These are phyloP conservation scores for Ploceus nigricollis DNA, from an alignment of 2,113 vertebrate genomes.

Conservation along the genomic window DNA sequence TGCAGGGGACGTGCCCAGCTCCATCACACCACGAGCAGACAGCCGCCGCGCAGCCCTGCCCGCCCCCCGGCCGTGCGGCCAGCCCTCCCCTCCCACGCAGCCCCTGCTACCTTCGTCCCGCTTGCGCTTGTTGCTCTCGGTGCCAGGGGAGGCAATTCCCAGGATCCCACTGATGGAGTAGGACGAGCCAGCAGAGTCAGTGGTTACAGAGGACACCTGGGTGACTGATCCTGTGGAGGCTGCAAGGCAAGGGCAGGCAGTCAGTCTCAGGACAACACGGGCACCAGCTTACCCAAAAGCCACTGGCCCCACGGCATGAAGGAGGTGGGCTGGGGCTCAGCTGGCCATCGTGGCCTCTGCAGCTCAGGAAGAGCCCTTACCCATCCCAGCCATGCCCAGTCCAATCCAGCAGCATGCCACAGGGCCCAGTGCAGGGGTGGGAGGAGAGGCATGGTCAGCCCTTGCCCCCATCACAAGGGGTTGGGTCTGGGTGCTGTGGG, in stretches of 20 bases:
- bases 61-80: rapidly evolving
- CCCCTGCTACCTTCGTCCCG: constrained; percentile 88
- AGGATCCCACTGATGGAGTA: constrained; percentile 98
- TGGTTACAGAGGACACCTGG: constrained; percentile 91
- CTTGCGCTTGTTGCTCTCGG: constrained; percentile 93
- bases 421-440: not conserved
- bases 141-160: constrained; percentile 89
- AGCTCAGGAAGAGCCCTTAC: rapidly evolving
- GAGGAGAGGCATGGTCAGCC: rapidly evolving
- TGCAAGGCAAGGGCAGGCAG: constrained; percentile 53
- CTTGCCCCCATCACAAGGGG: rapidly evolving
- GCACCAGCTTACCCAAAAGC: no score
- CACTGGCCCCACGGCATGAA: rapidly evolving
- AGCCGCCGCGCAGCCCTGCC: rapidly evolving
- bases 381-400: not conserved
- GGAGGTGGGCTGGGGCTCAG: rapidly evolving
- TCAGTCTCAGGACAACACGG: rapidly evolving
- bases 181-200: constrained; percentile 91
- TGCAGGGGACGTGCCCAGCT: rapidly evolving
- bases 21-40: rapidly evolving
- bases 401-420: not conserved
- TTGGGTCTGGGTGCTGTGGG: rapidly evolving
- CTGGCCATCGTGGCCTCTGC: not conserved
- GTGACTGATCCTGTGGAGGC: constrained; percentile 91
- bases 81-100: rapidly evolving